Evolutionary conservation across 1,140 invertebrate genomes (phyloP).

Genomic region (Hyles euphorbiae): DNA sequence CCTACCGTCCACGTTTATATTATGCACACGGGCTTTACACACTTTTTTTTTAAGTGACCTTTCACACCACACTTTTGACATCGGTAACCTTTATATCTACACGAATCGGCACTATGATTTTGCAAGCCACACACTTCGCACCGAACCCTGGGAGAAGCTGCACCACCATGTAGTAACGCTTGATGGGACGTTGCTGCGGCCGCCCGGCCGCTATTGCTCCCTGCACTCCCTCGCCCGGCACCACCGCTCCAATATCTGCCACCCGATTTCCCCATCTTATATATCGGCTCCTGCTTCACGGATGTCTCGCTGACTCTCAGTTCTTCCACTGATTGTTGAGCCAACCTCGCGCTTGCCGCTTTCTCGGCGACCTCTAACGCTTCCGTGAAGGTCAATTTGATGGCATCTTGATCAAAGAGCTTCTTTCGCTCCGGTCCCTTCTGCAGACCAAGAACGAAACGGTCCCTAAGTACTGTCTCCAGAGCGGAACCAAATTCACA

Average conservation of each 20-base stretch:
- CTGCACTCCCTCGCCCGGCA: neutral
- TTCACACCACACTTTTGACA: constrained; percentile 21
- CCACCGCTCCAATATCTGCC: neutral
- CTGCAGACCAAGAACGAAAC: constrained; percentile 23
- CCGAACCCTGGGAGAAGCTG: constrained; percentile 2
- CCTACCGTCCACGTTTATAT: neutral
- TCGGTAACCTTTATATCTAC: constrained; percentile 18
- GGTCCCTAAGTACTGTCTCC: constrained; percentile 20
- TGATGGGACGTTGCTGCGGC: neutral
- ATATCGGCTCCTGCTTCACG: constrained; percentile 14
- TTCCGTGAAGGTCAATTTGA: constrained; percentile 10
- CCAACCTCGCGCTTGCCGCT: constrained; percentile 6
- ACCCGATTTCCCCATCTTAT: neutral
- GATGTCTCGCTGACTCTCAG: neutral
- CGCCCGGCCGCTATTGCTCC: no score
- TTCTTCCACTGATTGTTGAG: neutral
- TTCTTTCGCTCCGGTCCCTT: constrained; percentile 20
- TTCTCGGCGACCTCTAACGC: constrained; percentile 11
- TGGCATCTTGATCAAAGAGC: constrained; percentile 21
- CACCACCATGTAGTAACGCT: no score
- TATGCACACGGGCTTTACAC: neutral
- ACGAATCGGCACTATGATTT: constrained; percentile 14
- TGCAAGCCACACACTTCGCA: constrained; percentile 15
- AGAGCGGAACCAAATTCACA: constrained; percentile 20
- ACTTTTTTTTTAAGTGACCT: constrained; percentile 21